A percentile compares a stretch with the other conserved stretches of the same genome.
phyloP scores from a whole-genome alignment of 2,113 vertebrate genomes.

The Poeciliopsis occidentalis region DNA sequence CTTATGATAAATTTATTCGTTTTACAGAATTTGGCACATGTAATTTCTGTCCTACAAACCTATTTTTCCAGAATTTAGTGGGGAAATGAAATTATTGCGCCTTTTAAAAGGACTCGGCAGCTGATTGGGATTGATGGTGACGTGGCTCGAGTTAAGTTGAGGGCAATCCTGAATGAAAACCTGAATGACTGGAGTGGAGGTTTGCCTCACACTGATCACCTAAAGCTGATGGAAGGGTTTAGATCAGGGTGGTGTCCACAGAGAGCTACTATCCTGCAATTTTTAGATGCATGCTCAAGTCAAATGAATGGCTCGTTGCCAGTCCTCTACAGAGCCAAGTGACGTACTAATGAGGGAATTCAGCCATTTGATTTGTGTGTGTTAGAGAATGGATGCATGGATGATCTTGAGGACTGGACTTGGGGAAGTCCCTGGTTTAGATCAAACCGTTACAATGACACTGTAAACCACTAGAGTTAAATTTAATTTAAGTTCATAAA shows the following conservation, averaged over 20 bases:
- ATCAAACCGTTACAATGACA: neutral
- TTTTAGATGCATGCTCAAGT: neutral
- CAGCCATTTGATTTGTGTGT: neutral
- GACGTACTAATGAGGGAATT: neutral
- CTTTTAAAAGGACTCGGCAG: neutral
- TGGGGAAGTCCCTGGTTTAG: too few relatives aligned
- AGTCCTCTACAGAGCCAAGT: neutral
- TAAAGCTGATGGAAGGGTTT: neutral
- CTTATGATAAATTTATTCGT: neutral
- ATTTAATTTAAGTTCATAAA: neutral
- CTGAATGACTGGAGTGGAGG: neutral
- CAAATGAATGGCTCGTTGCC: neutral
- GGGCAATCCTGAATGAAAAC: neutral
- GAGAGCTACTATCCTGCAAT: neutral
- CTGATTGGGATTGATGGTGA: neutral
- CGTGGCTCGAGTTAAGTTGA: neutral
- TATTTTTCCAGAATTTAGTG: neutral
- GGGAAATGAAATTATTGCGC: neutral
- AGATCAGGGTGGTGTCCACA: too few relatives aligned
- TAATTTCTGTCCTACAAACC: neutral
- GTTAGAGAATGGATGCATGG: neutral
- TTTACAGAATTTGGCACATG: neutral
- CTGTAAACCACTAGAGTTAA: neutral
- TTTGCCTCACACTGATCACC: neutral
- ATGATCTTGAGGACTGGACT: neutral